Evolutionary conservation across 2,888 invertebrate genomes (phyloP), one percentile per base, ranked within the genome.

Genomic region (Lysandra bellargus): DNA sequence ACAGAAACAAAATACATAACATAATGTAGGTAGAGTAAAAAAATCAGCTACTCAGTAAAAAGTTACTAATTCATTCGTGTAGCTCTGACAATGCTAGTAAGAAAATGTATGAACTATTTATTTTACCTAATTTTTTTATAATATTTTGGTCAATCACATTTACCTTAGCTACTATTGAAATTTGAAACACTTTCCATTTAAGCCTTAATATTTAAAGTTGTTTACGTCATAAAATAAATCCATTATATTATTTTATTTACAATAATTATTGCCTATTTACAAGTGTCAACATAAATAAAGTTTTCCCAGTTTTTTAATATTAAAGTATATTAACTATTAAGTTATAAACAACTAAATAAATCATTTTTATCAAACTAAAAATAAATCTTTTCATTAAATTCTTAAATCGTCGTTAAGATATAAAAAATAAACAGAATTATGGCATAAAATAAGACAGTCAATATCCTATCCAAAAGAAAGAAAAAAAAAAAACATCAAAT

Each of bases 211-310:
- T 64, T 64, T 61, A 23, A 61, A 64, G 64, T 64, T 7, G 30
- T 64, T 64, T 64, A 30, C 7, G 30, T 64, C 12, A 64, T 64
- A 64, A 64, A 64, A 64, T 64, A 64, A 64, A 30, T 64, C 64
- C 64, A 30, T 64, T 30, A 64, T 23, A 23, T 61, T 61, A 64
- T 64, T 23, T 30, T 64, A 64, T 64, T 64, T 64, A 64, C 64
- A 64, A 30, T 30, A 30, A 64, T 30, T 64, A 64, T 30, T 64
- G 30, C 30, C 30, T 64, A 64, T 64, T 12, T 64, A 64, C 64
- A 64, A 23, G 30, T 17, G 17, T 4, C 30, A 64, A 64, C 12
- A 64, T 61, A 61, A 30, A 64, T 64, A 64, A 64, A 30, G 3
- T 30, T 64, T 64, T 23, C 64, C n/a, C 30, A 64, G 64, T 9